These are phyloP conservation scores for Pycnonotus jocosus DNA, from an alignment of 2,113 vertebrate genomes.

Conservation along the genomic window DNA sequence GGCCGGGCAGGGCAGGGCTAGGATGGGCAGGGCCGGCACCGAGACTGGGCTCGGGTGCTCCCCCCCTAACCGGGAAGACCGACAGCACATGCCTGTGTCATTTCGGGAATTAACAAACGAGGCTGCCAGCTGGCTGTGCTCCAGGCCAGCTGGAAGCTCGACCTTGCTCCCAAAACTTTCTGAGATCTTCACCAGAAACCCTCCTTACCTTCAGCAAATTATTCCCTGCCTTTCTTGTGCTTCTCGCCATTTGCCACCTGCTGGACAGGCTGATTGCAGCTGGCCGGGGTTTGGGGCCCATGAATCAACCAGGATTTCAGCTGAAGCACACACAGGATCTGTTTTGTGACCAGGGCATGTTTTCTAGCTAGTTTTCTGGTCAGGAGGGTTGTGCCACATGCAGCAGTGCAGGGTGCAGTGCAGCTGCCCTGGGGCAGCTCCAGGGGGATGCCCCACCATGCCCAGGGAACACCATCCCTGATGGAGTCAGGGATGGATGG, in stretches of 20 bases:
- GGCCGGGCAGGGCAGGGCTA: neutral
- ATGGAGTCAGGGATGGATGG: accelerated
- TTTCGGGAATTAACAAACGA: neutral
- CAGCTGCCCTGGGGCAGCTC: neutral
- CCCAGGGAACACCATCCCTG: no score
- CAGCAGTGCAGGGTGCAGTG: neutral
- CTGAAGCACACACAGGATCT: neutral
- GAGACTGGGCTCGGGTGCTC: accelerated
- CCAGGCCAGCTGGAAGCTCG: neutral
- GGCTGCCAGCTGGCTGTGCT: neutral
- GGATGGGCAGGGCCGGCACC: neutral
- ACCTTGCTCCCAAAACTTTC: neutral
- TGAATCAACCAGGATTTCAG: neutral
- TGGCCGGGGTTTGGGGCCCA: neutral
- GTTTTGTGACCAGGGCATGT: accelerated
- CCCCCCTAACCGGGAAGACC: no score
- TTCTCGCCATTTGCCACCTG: accelerated
- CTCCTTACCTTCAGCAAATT: neutral
- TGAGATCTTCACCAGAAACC: neutral
- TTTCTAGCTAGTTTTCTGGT: neutral
- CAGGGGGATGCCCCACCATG: neutral
- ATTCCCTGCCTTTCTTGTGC: neutral
- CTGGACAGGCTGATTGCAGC: neutral
- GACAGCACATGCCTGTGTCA: accelerated
- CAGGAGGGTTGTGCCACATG: neutral